Evolutionary conservation across 1,140 invertebrate genomes (phyloP).

Genomic region (Meloidogyne hapla): DNA sequence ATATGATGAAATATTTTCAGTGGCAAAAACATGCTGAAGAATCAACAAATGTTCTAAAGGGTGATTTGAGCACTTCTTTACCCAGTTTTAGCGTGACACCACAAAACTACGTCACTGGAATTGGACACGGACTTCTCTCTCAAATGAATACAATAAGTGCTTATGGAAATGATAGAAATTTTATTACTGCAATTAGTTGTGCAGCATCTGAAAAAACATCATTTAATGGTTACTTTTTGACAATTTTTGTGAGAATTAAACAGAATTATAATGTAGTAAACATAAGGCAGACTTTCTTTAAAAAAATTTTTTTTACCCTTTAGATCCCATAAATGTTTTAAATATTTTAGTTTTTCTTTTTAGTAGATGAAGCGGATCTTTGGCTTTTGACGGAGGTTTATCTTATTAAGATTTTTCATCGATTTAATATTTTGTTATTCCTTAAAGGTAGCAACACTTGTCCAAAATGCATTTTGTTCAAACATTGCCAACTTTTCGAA

Average conservation of each 20-base stretch:
- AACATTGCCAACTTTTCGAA: conserved; percentile 44
- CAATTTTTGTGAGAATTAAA: too few species aligned
- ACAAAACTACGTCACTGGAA: conserved; percentile 51
- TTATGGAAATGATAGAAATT: conserved; percentile 48
- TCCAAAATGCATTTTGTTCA: conserved; percentile 47
- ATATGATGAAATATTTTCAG: background rate
- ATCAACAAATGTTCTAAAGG: conserved; percentile 15
- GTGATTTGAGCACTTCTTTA: conserved; percentile 41
- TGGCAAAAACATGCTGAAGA: conserved; percentile 28
- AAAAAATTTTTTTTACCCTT: too few species aligned
- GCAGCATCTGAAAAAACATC: conserved; percentile 30
- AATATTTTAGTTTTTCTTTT: background rate
- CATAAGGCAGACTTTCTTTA: too few species aligned
- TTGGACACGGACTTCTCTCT: conserved; percentile 50
- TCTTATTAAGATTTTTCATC: background rate
- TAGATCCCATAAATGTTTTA: background rate
- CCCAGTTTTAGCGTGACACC: conserved; percentile 50
- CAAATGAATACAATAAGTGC: conserved; percentile 49
- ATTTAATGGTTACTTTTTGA: conserved; percentile 39
- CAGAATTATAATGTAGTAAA: too few species aligned
- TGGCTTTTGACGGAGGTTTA: conserved; percentile 49
- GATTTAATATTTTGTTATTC: conserved; percentile 1
- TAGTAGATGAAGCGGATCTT: conserved; percentile 50
- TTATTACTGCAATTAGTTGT: conserved; percentile 39
- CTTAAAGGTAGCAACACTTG: conserved; percentile 24